A percentile compares a stretch with the other conserved stretches of the same genome.
Conservation (phyloP, 2,113 vertebrate genomes). For the Tragelaphus buxtoni region DNA sequence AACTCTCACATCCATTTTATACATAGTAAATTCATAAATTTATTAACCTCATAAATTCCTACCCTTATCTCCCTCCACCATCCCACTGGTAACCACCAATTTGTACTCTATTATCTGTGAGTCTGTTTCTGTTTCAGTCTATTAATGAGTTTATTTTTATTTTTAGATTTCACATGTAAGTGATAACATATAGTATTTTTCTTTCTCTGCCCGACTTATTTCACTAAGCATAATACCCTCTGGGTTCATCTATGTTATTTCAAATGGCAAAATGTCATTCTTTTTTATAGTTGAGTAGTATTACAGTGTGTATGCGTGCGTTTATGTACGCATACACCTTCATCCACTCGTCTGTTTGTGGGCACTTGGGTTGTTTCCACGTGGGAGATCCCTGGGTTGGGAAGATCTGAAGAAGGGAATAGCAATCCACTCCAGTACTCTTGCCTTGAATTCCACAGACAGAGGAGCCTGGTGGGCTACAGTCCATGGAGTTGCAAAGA, state of each 20-base stretch:
- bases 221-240: neutral
- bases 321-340: neutral
- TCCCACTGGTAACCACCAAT: neutral
- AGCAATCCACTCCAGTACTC: neutral
- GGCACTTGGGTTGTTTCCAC: neutral
- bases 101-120: neutral
- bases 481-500: neutral
- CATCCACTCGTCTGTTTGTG: neutral
- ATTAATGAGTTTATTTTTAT: neutral
- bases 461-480: neutral
- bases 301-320: accelerated
- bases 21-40: neutral
- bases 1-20: neutral
- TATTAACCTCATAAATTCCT: neutral
- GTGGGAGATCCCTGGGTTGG: neutral
- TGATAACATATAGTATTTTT: neutral
- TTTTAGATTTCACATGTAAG: neutral
- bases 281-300: neutral
- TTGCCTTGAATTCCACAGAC: neutral
- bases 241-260: neutral
- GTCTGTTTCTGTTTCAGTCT: neutral
- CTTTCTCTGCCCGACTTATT: neutral
- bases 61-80: neutral
- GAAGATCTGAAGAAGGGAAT: neutral
- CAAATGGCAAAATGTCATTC: neutral